phyloP scores from a whole-genome alignment of 2,113 vertebrate species.

The Salvator merianae region DNA sequence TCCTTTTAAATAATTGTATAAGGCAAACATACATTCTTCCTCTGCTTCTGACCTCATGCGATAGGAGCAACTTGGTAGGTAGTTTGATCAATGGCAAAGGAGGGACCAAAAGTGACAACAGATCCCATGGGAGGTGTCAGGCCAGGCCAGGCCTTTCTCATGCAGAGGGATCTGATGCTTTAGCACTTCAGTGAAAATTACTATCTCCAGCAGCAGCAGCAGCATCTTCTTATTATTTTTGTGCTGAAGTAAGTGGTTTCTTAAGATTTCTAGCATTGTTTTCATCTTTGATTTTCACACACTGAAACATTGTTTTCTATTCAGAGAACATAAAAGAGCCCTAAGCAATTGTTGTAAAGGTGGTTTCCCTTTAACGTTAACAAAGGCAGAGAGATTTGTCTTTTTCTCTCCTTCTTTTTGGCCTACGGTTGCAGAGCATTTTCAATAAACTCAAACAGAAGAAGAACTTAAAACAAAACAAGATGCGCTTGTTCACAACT shows the following conservation, averaged over 20 bases:
- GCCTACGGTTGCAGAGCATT: conserved; percentile 3
- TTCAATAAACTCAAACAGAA: conserved; percentile 40
- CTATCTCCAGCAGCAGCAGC: background rate
- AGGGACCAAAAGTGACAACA: background rate
- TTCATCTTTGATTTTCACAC: background rate
- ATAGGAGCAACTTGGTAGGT: background rate
- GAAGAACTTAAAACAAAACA: conserved; percentile 32
- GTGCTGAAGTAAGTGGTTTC: background rate
- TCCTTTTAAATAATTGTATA: too few species aligned
- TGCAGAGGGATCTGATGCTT: background rate
- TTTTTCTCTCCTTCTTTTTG: conserved; percentile 19
- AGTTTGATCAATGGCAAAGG: conserved; percentile 15
- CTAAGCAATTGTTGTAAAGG: conserved; percentile 25
- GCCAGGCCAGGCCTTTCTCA: background rate
- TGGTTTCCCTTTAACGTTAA: conserved; percentile 46
- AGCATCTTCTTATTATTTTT: background rate
- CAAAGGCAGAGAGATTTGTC: conserved; percentile 32
- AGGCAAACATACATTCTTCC: too few species aligned
- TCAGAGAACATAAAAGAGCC: background rate
- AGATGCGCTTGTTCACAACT: conserved; percentile 8
- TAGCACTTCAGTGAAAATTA: background rate
- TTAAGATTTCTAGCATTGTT: background rate
- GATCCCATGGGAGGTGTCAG: background rate
- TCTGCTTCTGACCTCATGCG: too few species aligned
- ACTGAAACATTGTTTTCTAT: background rate